Percentiles rank a stretch among this genome's conserved stretches.
phyloP scores from a whole-genome alignment of 2,888 invertebrate species.

The Nomada hirtipes region DNA sequence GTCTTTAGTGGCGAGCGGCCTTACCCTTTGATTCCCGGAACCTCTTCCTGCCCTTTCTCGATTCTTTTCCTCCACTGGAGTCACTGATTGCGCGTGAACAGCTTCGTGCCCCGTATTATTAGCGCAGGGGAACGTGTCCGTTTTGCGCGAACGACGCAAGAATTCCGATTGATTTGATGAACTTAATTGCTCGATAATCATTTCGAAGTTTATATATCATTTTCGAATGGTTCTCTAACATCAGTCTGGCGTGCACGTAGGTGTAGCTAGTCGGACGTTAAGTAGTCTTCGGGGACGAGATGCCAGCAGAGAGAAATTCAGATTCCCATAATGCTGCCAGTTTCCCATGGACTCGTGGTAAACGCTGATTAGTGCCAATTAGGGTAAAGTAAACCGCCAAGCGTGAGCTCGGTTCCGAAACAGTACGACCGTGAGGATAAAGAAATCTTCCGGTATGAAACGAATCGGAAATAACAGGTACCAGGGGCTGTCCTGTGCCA shows the following conservation, averaged over 20 bases:
- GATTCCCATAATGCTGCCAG: conserved; percentile 8
- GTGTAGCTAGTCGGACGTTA: neutral
- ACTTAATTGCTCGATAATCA: neutral
- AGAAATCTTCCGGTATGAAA: conserved; percentile 46
- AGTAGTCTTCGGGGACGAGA: neutral
- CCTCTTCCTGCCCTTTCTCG: conserved; percentile 26
- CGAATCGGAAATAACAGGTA: conserved; percentile 65
- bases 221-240: too few relatives aligned
- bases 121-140: conserved; percentile 24
- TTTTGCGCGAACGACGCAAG: neutral
- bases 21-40: conserved; percentile 46
- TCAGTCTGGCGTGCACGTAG: neutral
- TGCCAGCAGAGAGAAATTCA: neutral
- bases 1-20: conserved; percentile 42
- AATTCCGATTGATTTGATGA: neutral
- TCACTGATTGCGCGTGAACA: neutral
- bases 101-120: conserved; percentile 19
- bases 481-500: neutral
- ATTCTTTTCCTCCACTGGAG: conserved; percentile 30
- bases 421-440: conserved; percentile 55
- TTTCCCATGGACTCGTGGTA: conserved; percentile 43
- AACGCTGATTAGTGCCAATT: conserved; percentile 65
- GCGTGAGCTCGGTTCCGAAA: conserved; percentile 10
- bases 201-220: neutral
- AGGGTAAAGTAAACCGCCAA: conserved; percentile 50